Base-by-base conservation (phyloP, 2,888 invertebrate genomes). In the Lithosia quadra region DNA sequence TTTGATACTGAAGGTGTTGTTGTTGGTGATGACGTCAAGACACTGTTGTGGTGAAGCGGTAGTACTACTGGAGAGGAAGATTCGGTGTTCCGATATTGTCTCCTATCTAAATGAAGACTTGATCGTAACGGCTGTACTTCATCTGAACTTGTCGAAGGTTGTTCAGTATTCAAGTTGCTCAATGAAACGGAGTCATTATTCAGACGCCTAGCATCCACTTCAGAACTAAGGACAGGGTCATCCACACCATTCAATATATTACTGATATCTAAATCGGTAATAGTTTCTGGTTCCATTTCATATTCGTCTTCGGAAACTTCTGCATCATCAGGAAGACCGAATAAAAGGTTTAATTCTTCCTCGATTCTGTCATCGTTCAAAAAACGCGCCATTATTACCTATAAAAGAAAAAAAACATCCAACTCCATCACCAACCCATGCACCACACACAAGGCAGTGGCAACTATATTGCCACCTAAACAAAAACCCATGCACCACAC, bases 51-150 rank as follows among this genome's bases (percentile, higher is more conserved):
- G 36, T n/a, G 39, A 28, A 55, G n/a, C 53, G n/a, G 33, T 62
- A 34, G 63, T 24, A 36, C 39, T 65, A 62, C 65, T 53, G 65
- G 43, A 55, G 68, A 53, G 34, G 58, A 24, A 69, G 66, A 65
- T 24, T 69, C 63, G 55, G 36, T 63, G 62, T 53, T 63, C 28
- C 18, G 28, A 18, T 10, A 18, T 18, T 33, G 58, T 56, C 69
- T 61, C 21, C 63, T 70, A 57, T 70, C 67, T 39, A 68, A 65
- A 65, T 65, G 63, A 55, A 68, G 63, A 63, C 65, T 56, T 56
- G 65, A 71, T 65, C 56, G 63, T 60, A 33, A 60, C 56, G 59
- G 64, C 8, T 66, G 66, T 53, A 63, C 34, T 63, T 64, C 36
- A 56, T 21, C 63, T 21, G 34, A 15, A 24, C 15, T 33, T n/a